Base-by-base conservation (phyloP, 2,113 vertebrate genomes). In the Romanogobio albipinnatus region DNA sequence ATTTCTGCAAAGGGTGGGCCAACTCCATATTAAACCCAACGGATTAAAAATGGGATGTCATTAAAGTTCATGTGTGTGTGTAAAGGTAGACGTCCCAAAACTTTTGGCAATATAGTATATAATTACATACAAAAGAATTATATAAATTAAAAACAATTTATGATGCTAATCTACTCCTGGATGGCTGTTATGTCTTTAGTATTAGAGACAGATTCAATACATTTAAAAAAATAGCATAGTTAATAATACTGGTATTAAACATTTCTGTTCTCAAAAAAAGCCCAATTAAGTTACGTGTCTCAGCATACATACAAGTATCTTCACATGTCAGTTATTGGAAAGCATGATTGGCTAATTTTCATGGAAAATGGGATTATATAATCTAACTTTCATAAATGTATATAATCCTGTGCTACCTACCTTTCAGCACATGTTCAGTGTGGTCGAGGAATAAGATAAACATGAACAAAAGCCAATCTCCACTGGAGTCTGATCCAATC, bases 341-440 rank as follows among this genome's bases (percentile, higher is more conserved):
- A 79, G 58, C 77, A 79, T 11, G 39, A 47, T 6, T 62, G n/a
- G n/a, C 24, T 17, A 1, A 79, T 19, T 45, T 59, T 47, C 22
- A 79, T 78, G 56, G 76, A 10, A 45, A 61, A 13, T 45, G 19
- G 10, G 76, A 77, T 78, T 78, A 43, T 59, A 59, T 24, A 43
- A 78, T 78, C n/a, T 13, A 43, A 78, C 33, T 78, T 78, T 59
- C 33, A 59, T 59, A 53, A 59, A 78, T 59, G 76, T 22, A 61
- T 6, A 13, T 78, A 43, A 43, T 78, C 76, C 53, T 14, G 11
- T 43, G 76, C 56, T 79, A 45, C 58, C 56, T 79, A 45, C 58
- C 77, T 43, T 62, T 79, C 58, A 47, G 53, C 76, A 62, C n/a
- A 79, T 62, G 76, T 79, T 79, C 76, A 26, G 76, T 79, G 39